phyloP scores from a whole-genome alignment of 2,888 invertebrate species.

The Sclerodermus sp. region DNA sequence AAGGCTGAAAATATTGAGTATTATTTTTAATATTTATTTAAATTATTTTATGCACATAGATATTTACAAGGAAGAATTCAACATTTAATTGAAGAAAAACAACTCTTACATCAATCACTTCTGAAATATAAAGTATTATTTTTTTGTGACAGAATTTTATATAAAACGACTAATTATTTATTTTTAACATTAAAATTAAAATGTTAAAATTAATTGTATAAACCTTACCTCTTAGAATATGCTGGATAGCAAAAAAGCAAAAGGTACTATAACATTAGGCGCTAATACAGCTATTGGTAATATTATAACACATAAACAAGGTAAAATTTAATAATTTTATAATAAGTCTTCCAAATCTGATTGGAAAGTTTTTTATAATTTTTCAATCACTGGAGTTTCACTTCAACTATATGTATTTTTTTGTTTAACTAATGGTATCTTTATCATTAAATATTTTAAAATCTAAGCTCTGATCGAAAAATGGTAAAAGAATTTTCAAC shows the following conservation, averaged over 20 bases:
- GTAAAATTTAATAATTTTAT: constrained; percentile 58
- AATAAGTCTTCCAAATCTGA: constrained; percentile 1
- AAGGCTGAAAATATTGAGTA: constrained; percentile 33
- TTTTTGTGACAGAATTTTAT: too few species aligned
- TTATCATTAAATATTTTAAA: too few species aligned
- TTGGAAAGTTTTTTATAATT: constrained; percentile 1
- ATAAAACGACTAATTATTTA: constrained; percentile 4
- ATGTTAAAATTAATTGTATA: constrained; percentile 9
- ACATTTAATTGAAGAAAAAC: constrained; percentile 78
- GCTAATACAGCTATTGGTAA: constrained; percentile 67
- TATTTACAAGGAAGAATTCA: constrained; percentile 80
- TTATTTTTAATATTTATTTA: not conserved
- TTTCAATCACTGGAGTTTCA: not conserved
- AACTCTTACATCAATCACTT: constrained; percentile 71
- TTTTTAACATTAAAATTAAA: constrained; percentile 6
- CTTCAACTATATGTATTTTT: not conserved
- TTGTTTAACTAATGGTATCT: not conserved
- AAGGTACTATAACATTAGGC: constrained; percentile 70
- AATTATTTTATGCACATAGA: constrained; percentile 47
- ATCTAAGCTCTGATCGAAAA: too few species aligned
- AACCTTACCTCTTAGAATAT: constrained; percentile 65
- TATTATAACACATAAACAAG: constrained; percentile 81
- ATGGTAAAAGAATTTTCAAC: too few species aligned
- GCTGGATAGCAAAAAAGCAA: constrained; percentile 73
- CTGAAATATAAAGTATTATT: constrained; percentile 72